A percentile compares a stretch with the other conserved stretches of the same genome.
Evolutionary conservation across 2,797 vertebrate species (phyloP).

Genomic region (Chrysocyon brachyurus): DNA sequence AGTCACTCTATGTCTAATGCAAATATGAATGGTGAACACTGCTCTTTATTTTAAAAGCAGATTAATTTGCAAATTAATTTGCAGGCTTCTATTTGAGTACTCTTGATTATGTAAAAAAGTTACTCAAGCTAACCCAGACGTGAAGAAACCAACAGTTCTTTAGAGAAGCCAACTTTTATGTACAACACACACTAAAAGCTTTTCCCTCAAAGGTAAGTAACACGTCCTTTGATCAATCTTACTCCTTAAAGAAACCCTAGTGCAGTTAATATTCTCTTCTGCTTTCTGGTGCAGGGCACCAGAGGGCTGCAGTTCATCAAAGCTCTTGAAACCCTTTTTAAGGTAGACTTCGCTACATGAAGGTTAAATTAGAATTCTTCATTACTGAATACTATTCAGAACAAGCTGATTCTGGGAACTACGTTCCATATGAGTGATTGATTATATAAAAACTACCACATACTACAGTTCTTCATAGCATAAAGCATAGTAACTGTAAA

Average conservation of each 20-base stretch:
- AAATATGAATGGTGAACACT: slow-evolving; percentile 75
- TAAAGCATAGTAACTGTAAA: slow-evolving; percentile 83
- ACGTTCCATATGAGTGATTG: slow-evolving; percentile 86
- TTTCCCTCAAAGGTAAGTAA: slow-evolving; percentile 76
- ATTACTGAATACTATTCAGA: slow-evolving; percentile 84
- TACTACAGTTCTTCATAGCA: slow-evolving; percentile 83
- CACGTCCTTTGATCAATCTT: slow-evolving; percentile 75
- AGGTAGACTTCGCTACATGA: slow-evolving; percentile 74
- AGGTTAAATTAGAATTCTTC: slow-evolving; percentile 81
- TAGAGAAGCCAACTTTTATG: slow-evolving; percentile 79
- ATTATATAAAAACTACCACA: slow-evolving; percentile 86
- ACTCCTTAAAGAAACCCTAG: slow-evolving; percentile 80
- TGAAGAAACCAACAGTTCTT: slow-evolving; percentile 68
- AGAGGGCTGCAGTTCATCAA: slow-evolving; percentile 81
- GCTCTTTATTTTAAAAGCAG: slow-evolving; percentile 75
- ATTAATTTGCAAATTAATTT: slow-evolving; percentile 27
- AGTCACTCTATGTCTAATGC: slow-evolving; percentile 81
- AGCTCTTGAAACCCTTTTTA: slow-evolving; percentile 85
- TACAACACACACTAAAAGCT: slow-evolving; percentile 72
- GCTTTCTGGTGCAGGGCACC: slow-evolving; percentile 86
- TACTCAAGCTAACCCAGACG: slow-evolving; percentile 63
- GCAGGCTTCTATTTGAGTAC: slow-evolving; percentile 70
- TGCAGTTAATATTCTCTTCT: slow-evolving; percentile 85
- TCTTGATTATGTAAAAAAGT: slow-evolving; percentile 75
- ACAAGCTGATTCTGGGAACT: slow-evolving; percentile 85